Evolutionary conservation across 1,140 invertebrate species (phyloP).

Genomic region (Gonatopus flavifemur): DNA sequence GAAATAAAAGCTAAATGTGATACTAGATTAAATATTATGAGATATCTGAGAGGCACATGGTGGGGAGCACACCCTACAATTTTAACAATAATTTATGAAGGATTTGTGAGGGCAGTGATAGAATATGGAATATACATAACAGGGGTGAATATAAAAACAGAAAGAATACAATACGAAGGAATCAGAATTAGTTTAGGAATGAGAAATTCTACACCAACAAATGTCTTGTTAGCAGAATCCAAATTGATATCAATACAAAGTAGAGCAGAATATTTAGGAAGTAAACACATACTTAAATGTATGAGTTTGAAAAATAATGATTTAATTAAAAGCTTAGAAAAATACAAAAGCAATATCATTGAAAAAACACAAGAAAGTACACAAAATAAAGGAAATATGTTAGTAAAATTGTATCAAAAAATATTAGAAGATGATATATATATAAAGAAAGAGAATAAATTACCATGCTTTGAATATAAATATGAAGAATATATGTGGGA

Average conservation of each 20-base stretch:
- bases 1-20: background rate
- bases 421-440: no score
- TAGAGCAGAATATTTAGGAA: constrained; percentile 1
- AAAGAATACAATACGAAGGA: constrained; percentile 7
- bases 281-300: background rate
- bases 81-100: background rate
- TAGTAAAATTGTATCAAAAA: no score
- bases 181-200: constrained; percentile 6
- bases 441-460: no score
- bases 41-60: background rate
- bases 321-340: no score
- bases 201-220: constrained; percentile 3
- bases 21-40: constrained; percentile 5
- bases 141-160: background rate
- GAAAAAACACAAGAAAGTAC: no score
- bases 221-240: constrained; percentile 8
- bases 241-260: constrained; percentile 1
- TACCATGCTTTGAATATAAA: no score
- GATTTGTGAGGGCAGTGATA: constrained; percentile 1
- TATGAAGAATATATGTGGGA: no score
- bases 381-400: no score
- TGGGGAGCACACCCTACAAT: constrained; percentile 1
- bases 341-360: no score
- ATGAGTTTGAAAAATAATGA: no score
- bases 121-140: background rate